A percentile compares a stretch with the other conserved stretches of the same genome.
Conservation (phyloP, 2,797 vertebrate genomes). For the Oophaga sylvatica region DNA sequence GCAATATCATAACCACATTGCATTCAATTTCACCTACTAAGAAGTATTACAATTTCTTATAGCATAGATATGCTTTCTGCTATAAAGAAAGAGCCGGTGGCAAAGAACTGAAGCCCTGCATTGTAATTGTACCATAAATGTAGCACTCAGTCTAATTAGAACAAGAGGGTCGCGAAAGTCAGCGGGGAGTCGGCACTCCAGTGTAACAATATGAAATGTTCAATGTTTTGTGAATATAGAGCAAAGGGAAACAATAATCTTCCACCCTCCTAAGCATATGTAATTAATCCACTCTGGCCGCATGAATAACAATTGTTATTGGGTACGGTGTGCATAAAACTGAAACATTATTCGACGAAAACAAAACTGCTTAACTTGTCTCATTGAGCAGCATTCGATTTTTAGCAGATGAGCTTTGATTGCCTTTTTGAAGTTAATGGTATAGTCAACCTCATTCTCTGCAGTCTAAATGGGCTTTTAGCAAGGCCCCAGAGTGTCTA, state of each 20-base stretch:
- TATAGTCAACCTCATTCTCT: conserved; percentile 73
- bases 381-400: conserved; percentile 80
- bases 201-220: conserved; percentile 46
- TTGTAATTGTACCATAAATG: conserved; percentile 48
- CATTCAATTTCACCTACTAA: neutral
- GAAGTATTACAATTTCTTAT: neutral
- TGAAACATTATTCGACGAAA: conserved; percentile 27
- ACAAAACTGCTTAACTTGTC: conserved; percentile 38
- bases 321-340: conserved; percentile 46
- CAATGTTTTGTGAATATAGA: conserved; percentile 40
- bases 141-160: conserved; percentile 44
- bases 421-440: conserved; percentile 79
- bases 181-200: conserved; percentile 26
- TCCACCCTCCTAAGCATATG: conserved; percentile 38
- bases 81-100: conserved; percentile 20
- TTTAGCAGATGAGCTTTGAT: conserved; percentile 80
- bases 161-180: conserved; percentile 44
- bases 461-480: conserved; percentile 66
- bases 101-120: conserved; percentile 35
- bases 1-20: neutral
- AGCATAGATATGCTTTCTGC: conserved; percentile 2
- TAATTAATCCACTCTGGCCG: conserved; percentile 53
- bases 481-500: conserved; percentile 63
- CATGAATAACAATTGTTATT: conserved; percentile 39
- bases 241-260: conserved; percentile 37